Evolutionary conservation across 2,797 vertebrate species (phyloP).

Genomic region (Hemibagrus guttatus): DNA sequence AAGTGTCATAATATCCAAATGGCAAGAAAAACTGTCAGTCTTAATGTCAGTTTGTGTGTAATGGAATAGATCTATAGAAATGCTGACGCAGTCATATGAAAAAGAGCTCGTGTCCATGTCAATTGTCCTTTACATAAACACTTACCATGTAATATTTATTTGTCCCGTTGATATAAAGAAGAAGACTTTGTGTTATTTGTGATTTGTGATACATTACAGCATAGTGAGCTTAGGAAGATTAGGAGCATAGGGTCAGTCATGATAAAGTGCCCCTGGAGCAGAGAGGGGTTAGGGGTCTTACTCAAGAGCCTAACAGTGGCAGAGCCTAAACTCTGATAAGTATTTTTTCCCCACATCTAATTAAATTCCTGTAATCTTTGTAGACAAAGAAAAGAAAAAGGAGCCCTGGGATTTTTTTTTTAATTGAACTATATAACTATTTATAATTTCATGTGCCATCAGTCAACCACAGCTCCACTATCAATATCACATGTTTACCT

Average conservation of each 20-base stretch:
- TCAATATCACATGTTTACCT: not conserved
- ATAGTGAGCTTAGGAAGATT: no score
- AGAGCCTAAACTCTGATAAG: not conserved
- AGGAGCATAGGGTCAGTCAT: no score
- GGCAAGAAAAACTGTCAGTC: not conserved
- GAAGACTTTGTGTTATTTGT: no score
- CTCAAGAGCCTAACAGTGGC: no score
- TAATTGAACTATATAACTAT: not conserved
- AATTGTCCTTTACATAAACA: not conserved
- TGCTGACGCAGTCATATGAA: not conserved
- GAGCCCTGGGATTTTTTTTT: not conserved
- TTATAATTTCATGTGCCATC: constrained; percentile 6
- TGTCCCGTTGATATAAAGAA: not conserved
- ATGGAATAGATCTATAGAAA: not conserved
- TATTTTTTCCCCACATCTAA: not conserved
- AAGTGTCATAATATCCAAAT: not conserved
- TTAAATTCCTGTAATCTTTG: not conserved
- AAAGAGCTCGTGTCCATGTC: not conserved
- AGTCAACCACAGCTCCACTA: not conserved
- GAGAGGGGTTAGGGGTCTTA: no score
- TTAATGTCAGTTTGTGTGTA: not conserved
- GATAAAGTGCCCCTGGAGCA: no score
- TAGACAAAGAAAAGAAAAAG: not conserved
- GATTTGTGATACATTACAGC: no score
- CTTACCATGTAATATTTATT: not conserved